These are phyloP conservation scores for Acanthoscelides obtectus DNA, from an alignment of 2,888 invertebrate genomes.

Conservation along the genomic window DNA sequence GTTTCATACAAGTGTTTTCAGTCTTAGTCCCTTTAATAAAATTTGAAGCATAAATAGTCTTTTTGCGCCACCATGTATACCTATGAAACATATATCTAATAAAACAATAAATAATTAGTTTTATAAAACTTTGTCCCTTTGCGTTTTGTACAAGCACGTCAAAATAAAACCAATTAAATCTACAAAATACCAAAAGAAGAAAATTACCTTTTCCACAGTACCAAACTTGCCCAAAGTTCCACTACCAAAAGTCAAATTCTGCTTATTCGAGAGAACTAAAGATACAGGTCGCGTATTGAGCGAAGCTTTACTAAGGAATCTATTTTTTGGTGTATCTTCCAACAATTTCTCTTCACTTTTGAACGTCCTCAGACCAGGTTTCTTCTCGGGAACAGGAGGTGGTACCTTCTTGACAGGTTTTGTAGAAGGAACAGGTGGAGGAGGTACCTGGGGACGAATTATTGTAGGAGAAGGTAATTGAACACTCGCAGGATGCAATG, in stretches of 20 bases:
- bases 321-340: slow-evolving; percentile 13
- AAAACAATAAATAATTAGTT: too few relatives aligned
- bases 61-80: too few relatives aligned
- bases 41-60: too few relatives aligned
- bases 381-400: slow-evolving; percentile 25
- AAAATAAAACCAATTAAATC: background rate
- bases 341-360: slow-evolving; percentile 27
- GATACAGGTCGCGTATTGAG: slow-evolving; percentile 24
- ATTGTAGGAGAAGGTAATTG: too few relatives aligned
- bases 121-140: slow-evolving; percentile 1
- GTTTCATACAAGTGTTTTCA: too few relatives aligned
- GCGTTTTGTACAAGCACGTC: background rate
- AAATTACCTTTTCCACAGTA: slow-evolving; percentile 24
- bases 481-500: too few relatives aligned
- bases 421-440: slow-evolving; percentile 17
- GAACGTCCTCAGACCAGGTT: slow-evolving; percentile 23
- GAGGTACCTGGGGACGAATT: slow-evolving; percentile 14
- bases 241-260: slow-evolving; percentile 24
- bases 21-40: too few relatives aligned
- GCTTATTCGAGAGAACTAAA: slow-evolving; percentile 27
- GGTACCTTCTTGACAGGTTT: slow-evolving; percentile 22
- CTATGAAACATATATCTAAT: too few relatives aligned
- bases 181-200: slow-evolving; percentile 3
- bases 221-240: slow-evolving; percentile 21
- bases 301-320: slow-evolving; percentile 13